phyloP scores from a whole-genome alignment of 2,113 vertebrate genomes.

The Abramis brama region DNA sequence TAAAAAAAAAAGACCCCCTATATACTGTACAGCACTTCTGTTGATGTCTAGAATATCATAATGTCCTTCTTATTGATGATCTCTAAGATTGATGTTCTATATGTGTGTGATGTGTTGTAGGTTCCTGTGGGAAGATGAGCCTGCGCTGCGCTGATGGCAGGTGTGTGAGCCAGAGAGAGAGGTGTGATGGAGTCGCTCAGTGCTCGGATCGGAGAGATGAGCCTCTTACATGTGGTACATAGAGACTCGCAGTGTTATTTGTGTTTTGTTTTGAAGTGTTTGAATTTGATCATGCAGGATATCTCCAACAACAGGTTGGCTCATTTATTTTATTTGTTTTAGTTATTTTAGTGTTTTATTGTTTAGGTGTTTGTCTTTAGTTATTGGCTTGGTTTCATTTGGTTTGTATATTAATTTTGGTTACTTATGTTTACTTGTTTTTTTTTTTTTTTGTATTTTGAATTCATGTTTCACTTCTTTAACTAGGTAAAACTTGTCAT shows the following conservation, averaged over 20 bases:
- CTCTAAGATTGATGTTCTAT: not conserved
- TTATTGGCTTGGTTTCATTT: no score
- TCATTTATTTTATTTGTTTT: no score
- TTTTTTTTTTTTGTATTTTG: not conserved
- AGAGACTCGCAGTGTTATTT: not conserved
- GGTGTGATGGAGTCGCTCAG: conserved; percentile 69
- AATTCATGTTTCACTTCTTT: not conserved
- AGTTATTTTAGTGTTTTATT: no score
- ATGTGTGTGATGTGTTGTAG: conserved; percentile 46
- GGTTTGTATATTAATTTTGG: no score
- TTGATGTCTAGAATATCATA: not conserved
- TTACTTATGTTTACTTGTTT: no score
- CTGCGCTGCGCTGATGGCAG: conserved; percentile 67
- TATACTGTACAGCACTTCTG: not conserved
- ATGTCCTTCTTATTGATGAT: not conserved
- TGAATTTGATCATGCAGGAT: not conserved
- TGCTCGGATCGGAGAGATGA: conserved; percentile 76
- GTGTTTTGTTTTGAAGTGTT: not conserved
- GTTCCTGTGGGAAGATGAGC: conserved; percentile 53
- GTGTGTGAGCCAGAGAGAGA: conserved; percentile 65
- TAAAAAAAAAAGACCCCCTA: not conserved
- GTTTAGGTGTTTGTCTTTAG: no score
- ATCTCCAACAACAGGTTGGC: not conserved
- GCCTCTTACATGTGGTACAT: conserved; percentile 68
- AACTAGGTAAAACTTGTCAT: conserved; percentile 80